These are phyloP conservation scores for Gavia stellata DNA, from an alignment of 2,113 vertebrate genomes.

Conservation along the genomic window DNA sequence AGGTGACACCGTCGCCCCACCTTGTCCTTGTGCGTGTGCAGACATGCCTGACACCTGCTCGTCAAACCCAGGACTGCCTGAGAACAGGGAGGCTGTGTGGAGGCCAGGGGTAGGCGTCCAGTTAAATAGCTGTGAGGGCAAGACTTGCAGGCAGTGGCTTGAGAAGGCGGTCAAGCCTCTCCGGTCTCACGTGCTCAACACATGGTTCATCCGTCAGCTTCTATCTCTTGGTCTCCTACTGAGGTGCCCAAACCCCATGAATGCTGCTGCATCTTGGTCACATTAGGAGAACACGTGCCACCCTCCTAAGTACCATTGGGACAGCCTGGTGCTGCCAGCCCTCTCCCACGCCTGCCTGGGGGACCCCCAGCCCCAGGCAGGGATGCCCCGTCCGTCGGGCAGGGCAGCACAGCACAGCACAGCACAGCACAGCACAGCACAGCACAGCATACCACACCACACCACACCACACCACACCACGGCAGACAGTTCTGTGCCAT, in stretches of 20 bases:
- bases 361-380: accelerated
- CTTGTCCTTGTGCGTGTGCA: background rate
- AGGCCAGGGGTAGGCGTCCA: background rate
- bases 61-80: accelerated
- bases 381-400: accelerated
- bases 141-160: background rate
- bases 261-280: background rate
- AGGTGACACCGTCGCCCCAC: background rate
- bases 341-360: background rate
- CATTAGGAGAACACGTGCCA: background rate
- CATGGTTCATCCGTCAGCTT: background rate
- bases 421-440: background rate
- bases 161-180: background rate
- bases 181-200: background rate
- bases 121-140: accelerated
- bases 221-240: background rate
- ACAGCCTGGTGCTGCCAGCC: background rate
- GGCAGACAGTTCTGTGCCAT: background rate
- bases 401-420: background rate
- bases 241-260: background rate
- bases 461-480: no score
- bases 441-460: no score
- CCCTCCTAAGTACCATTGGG: accelerated
- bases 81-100: background rate
- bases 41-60: background rate